Conservation (phyloP, 2,888 invertebrate genomes). For the Pyralis farinalis region DNA sequence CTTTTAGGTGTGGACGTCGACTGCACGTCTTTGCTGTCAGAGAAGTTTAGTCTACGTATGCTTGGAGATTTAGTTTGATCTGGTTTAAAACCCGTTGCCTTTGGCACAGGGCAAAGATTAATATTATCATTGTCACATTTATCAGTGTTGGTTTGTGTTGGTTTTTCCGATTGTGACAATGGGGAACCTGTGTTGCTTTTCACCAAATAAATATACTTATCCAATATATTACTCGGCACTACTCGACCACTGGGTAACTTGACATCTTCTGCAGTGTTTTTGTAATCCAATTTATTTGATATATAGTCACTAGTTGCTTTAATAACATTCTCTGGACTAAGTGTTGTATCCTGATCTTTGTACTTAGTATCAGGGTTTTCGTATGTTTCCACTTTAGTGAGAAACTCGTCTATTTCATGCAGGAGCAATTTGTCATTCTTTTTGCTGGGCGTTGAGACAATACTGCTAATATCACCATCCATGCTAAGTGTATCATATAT, state of each 20-base stretch:
- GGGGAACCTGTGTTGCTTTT: conserved; percentile 41
- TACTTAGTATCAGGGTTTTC: conserved; percentile 58
- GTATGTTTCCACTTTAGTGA: conserved; percentile 67
- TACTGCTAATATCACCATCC: conserved; percentile 73
- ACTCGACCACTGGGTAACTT: conserved; percentile 56
- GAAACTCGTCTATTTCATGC: conserved; percentile 72
- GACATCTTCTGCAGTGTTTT: conserved; percentile 37
- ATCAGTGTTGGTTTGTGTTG: conserved; percentile 15
- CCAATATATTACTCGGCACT: conserved; percentile 52
- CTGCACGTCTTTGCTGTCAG: conserved; percentile 59
- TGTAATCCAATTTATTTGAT: conserved; percentile 51
- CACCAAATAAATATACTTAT: conserved; percentile 72
- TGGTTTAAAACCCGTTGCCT: conserved; percentile 23
- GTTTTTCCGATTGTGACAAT: conserved; percentile 31
- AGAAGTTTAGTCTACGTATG: conserved; percentile 55
- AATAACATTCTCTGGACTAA: conserved; percentile 58
- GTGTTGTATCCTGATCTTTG: conserved; percentile 31
- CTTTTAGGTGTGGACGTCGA: conserved; percentile 69
- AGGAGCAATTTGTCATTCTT: conserved; percentile 66
- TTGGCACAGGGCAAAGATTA: conserved; percentile 6
- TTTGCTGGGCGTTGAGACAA: conserved; percentile 68
- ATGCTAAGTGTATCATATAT: conserved; percentile 57
- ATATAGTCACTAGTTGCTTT: conserved; percentile 66
- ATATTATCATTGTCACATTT: conserved; percentile 17
- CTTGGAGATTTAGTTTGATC: conserved; percentile 46